Evolutionary conservation across 2,797 vertebrate species (phyloP).

Genomic region (Sebastes hubbsi): DNA sequence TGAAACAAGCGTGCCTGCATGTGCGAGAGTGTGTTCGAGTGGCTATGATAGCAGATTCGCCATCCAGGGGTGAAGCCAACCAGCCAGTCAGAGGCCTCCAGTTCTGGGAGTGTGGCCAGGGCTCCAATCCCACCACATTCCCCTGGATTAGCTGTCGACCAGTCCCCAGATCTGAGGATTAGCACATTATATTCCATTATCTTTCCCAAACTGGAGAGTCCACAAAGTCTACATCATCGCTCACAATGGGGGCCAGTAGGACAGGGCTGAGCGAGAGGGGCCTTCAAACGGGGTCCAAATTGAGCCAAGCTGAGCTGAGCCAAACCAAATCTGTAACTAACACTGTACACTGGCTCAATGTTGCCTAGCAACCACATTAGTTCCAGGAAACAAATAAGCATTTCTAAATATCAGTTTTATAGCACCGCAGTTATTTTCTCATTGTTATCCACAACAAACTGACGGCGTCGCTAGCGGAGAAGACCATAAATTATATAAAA

Average conservation of each 20-base stretch:
- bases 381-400: slow-evolving; percentile 57
- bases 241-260: slow-evolving; percentile 52
- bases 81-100: slow-evolving; percentile 63
- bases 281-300: slow-evolving; percentile 49
- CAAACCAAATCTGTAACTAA: slow-evolving; percentile 68
- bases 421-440: slow-evolving; percentile 16
- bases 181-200: slow-evolving; percentile 84
- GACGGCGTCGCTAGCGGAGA: slow-evolving; percentile 4
- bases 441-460: slow-evolving; percentile 20
- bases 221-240: slow-evolving; percentile 58
- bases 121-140: slow-evolving; percentile 82
- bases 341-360: slow-evolving; percentile 42
- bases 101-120: slow-evolving; percentile 80
- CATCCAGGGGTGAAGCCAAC: slow-evolving; percentile 68
- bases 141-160: slow-evolving; percentile 83
- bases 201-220: slow-evolving; percentile 79
- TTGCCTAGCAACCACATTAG: slow-evolving; percentile 63
- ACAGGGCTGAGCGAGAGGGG: slow-evolving; percentile 52
- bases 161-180: slow-evolving; percentile 83
- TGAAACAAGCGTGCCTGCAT: slow-evolving; percentile 29
- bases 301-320: slow-evolving; percentile 58
- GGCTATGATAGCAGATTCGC: slow-evolving; percentile 53
- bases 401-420: slow-evolving; percentile 46
- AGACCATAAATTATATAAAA: slow-evolving; percentile 1
- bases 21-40: slow-evolving; percentile 40